Evolutionary conservation across 2,888 invertebrate species (phyloP), one percentile per base, ranked within the genome.

Genomic region (Orchestes rusci): DNA sequence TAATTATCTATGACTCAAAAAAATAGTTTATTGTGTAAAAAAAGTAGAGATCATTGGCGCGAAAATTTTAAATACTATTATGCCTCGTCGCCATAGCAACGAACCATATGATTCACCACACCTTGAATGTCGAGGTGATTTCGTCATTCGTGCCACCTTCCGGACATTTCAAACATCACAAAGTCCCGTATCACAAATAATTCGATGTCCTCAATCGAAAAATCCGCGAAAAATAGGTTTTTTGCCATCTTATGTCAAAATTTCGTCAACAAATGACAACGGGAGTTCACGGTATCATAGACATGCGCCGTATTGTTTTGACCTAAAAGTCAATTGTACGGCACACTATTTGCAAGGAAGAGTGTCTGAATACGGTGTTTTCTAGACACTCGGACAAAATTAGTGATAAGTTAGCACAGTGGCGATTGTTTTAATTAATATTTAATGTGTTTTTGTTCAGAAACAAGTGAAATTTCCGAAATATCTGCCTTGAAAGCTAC

Each of bases 41-140:
- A n/a, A n/a, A n/a, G n/a, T n/a, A n/a, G n/a, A n/a, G n/a, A 31
- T 16, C n/a, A 16, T 36, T 12, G 15, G 46, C 46, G 46, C 39
- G 38, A 47, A 43, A 20, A 13, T 38, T 47, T 43, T 39, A 39
- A 39, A 47, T 31, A 15, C 27, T 15, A 37, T 33, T 43, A 16
- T 31, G 4, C 13, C 13, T 30, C 19, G 58, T 58, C 53, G 54
- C 44, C 46, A 56, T 56, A 53, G 52, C 43, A 54, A 56, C 54
- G 39, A 32, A 56, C 52, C 58, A 58, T 58, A 58, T 58, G 58
- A 56, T 58, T 56, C 53, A 58, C 58, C 58, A 56, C 58, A 53
- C 58, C 58, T 58, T 36, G 39, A 15, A 39, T 32, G 32, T 34
- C 19, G n/a, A 12, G 16, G n/a, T n/a, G n/a, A n/a, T n/a, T n/a